A percentile compares a stretch with the other conserved stretches of the same genome.
Conservation (phyloP, 2,888 invertebrate species). For the Drosophila flavopinicola region DNA sequence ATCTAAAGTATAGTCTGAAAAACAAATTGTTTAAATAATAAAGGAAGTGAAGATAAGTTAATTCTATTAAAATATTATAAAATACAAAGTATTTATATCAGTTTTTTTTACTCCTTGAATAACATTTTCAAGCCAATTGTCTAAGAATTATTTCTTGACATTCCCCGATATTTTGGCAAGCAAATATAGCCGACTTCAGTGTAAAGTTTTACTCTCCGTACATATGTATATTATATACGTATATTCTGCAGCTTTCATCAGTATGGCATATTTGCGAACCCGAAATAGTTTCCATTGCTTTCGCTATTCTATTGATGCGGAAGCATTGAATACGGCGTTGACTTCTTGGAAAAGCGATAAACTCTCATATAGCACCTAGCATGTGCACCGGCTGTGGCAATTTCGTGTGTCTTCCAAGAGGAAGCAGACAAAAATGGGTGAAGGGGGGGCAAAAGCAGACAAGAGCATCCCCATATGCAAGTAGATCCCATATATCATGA, state of each 20-base stretch:
- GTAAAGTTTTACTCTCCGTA: background rate
- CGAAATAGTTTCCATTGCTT: constrained; percentile 17
- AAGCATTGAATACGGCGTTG: constrained; percentile 60
- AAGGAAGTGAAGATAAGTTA: too few species aligned
- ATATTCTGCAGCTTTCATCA: constrained; percentile 1
- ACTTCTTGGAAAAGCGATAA: constrained; percentile 77
- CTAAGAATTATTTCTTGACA: background rate
- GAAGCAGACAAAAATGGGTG: constrained; percentile 12
- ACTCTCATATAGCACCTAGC: constrained; percentile 62
- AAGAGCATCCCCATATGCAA: constrained; percentile 27
- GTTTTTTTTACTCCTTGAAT: too few species aligned
- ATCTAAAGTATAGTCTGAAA: too few species aligned
- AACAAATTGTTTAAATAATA: too few species aligned
- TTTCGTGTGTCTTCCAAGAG: constrained; percentile 14
- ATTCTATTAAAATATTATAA: too few species aligned
- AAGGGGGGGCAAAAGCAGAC: background rate
- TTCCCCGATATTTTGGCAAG: too few species aligned
- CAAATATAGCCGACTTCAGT: too few species aligned
- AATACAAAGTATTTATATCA: too few species aligned
- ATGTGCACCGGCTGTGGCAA: constrained; percentile 36
- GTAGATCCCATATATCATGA: constrained; percentile 80
- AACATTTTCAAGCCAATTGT: too few species aligned
- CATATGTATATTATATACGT: too few species aligned
- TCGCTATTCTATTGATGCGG: constrained; percentile 68
- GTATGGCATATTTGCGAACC: background rate